Evolutionary conservation across 1,140 invertebrate species (phyloP).

Genomic region (Laupala kohalensis): DNA sequence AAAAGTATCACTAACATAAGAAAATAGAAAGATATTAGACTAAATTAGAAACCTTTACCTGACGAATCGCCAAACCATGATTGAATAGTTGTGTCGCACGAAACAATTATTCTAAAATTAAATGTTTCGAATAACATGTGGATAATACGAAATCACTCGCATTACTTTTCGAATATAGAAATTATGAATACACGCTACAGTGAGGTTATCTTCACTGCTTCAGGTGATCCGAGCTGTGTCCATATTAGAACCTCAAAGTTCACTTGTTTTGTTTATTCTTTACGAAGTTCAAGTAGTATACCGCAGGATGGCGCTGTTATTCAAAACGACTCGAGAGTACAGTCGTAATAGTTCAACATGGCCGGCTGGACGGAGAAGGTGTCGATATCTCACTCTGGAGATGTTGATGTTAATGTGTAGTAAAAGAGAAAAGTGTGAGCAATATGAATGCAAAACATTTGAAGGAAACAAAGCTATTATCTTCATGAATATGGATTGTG

Average conservation of each 20-base stretch:
- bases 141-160: too few species aligned
- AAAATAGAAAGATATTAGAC: too few species aligned
- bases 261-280: neutral
- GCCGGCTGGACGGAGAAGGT: neutral
- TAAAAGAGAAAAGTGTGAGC: neutral
- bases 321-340: neutral
- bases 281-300: neutral
- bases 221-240: too few species aligned
- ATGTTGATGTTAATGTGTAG: neutral
- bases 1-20: neutral
- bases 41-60: too few species aligned
- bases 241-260: too few species aligned
- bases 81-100: too few species aligned
- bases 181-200: too few species aligned
- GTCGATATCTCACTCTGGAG: neutral
- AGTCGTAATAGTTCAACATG: constrained; percentile 1
- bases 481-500: constrained; percentile 4
- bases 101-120: too few species aligned
- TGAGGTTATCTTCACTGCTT: too few species aligned
- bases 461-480: neutral
- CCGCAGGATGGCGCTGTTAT: constrained; percentile 6
- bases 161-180: too few species aligned
- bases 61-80: too few species aligned
- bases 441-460: neutral
- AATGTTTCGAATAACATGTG: too few species aligned